Evolutionary conservation across 2,113 vertebrate species (phyloP).

Genomic region (Siniperca knerii): DNA sequence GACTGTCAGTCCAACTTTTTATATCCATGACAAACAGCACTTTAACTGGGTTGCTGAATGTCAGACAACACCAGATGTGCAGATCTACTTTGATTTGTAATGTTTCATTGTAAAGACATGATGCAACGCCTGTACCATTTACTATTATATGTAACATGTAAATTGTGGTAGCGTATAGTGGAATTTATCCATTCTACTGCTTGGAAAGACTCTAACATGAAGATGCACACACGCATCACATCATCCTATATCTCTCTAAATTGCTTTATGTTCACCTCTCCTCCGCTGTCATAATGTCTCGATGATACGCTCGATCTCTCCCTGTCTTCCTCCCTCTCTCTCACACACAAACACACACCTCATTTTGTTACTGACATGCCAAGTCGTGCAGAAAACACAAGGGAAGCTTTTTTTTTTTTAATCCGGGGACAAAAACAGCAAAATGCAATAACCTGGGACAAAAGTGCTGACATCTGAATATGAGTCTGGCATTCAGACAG

Average conservation of each 20-base stretch:
- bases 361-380: conserved; percentile 58
- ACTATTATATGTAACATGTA: not conserved
- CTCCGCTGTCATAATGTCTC: conserved; percentile 33
- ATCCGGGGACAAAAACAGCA: conserved; percentile 54
- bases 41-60: not conserved
- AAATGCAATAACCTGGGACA: conserved; percentile 70
- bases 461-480: conserved; percentile 71
- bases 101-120: not conserved
- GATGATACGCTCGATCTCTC: conserved; percentile 31
- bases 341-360: conserved; percentile 20
- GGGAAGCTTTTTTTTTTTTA: conserved; percentile 40
- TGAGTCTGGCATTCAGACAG: conserved; percentile 31
- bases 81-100: not conserved
- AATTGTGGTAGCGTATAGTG: not conserved
- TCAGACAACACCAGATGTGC: not conserved
- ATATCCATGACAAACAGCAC: not conserved
- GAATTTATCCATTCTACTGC: not conserved
- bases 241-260: not conserved
- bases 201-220: not conserved
- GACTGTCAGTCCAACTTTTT: not conserved
- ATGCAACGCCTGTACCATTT: not conserved
- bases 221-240: not conserved
- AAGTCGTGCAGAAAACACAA: conserved; percentile 69
- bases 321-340: conserved; percentile 8
- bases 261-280: conserved; percentile 26